Evolutionary conservation across 2,797 vertebrate genomes (phyloP).

Genomic region (Tolypeutes matacus): DNA sequence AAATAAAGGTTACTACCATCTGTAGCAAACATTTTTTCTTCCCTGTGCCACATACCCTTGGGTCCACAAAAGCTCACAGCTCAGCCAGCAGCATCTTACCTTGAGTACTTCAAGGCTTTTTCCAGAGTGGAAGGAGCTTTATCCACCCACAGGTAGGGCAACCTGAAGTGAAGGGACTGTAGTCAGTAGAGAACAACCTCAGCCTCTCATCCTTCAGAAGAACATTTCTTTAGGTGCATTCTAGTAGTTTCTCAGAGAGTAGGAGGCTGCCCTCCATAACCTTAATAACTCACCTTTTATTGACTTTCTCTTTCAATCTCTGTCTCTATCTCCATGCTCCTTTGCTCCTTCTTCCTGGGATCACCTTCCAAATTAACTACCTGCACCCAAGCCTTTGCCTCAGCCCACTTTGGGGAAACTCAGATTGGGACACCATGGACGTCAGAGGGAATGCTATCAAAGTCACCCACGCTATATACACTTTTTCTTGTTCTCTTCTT

Average conservation of each 20-base stretch:
- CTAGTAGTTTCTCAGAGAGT: not conserved
- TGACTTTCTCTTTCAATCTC: not conserved
- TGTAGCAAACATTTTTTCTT: not conserved
- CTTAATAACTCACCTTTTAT: not conserved
- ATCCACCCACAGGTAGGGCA: not conserved
- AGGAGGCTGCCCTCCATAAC: not conserved
- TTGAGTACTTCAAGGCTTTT: not conserved
- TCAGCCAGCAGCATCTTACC: not conserved
- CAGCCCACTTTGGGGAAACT: not conserved
- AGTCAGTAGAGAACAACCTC: not conserved
- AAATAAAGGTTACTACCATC: not conserved
- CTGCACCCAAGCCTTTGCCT: not conserved
- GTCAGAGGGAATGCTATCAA: too few relatives aligned
- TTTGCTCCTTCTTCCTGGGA: not conserved
- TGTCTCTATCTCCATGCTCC: not conserved
- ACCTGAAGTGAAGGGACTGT: not conserved
- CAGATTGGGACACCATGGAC: not conserved
- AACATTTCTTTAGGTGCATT: not conserved
- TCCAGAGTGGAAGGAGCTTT: not conserved
- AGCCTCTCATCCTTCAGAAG: not conserved
- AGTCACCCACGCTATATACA: too few relatives aligned
- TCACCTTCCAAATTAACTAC: conserved; percentile 24
- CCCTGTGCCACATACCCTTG: not conserved
- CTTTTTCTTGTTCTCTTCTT: too few relatives aligned
- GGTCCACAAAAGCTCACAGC: not conserved